These are phyloP conservation scores for Zaprionus gabonicus DNA, from an alignment of 1,140 invertebrate species.

Conservation along the genomic window DNA sequence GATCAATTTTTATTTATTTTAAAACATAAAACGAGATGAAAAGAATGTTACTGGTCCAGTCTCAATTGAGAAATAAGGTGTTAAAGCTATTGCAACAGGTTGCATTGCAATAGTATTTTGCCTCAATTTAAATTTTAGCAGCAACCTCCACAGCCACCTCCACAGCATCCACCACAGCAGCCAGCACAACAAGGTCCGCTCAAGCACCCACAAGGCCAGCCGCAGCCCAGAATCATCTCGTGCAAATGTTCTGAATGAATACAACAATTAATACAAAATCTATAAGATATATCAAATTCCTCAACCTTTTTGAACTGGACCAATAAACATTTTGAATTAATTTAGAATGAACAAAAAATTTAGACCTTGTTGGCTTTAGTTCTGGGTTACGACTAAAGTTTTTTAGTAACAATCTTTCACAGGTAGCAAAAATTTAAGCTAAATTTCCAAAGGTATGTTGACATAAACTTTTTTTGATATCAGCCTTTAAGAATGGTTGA, in stretches of 20 bases:
- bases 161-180: constrained; percentile 6
- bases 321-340: background rate
- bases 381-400: background rate
- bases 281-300: background rate
- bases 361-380: background rate
- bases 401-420: background rate
- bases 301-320: constrained; percentile 11
- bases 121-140: background rate
- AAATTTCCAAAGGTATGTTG: background rate
- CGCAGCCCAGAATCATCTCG: constrained; percentile 34
- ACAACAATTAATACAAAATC: background rate
- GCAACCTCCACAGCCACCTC: constrained; percentile 1
- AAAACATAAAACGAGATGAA: too few relatives aligned
- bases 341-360: background rate
- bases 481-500: too few relatives aligned
- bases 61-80: too few relatives aligned
- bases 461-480: too few relatives aligned
- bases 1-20: too few relatives aligned
- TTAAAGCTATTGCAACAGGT: too few relatives aligned
- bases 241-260: constrained; percentile 7
- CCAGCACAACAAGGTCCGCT: constrained; percentile 20
- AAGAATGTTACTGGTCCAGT: too few relatives aligned
- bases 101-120: too few relatives aligned
- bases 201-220: constrained; percentile 36
- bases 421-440: background rate